Evolutionary conservation across 2,888 invertebrate species (phyloP).

Genomic region (Drosophila austrosaltans): DNA sequence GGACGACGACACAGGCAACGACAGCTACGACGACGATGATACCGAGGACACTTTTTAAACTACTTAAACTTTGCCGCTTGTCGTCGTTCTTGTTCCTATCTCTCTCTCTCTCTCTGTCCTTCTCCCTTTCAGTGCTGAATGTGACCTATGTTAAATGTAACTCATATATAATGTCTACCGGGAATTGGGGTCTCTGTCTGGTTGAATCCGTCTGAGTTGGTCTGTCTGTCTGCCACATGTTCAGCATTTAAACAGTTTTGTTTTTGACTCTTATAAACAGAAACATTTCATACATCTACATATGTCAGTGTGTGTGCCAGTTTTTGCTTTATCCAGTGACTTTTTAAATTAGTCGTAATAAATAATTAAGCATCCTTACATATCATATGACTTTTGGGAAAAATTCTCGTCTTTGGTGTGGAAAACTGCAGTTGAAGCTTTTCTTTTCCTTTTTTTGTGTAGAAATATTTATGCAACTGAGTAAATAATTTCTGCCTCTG

Average conservation of each 20-base stretch:
- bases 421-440: conserved; percentile 50
- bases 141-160: conserved; percentile 53
- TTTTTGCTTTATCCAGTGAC: conserved; percentile 50
- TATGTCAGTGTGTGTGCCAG: conserved; percentile 17
- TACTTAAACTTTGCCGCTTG: conserved; percentile 64
- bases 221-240: conserved; percentile 29
- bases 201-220: not conserved
- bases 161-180: conserved; percentile 36
- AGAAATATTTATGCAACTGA: not conserved
- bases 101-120: not conserved
- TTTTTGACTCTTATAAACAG: conserved; percentile 40
- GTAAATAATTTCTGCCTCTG: not conserved
- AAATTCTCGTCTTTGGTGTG: conserved; percentile 6
- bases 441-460: conserved; percentile 22
- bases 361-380: conserved; percentile 66
- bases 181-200: conserved; percentile 9
- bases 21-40: conserved; percentile 15
- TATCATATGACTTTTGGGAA: conserved; percentile 9
- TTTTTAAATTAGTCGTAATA: conserved; percentile 74
- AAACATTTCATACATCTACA: conserved; percentile 29
- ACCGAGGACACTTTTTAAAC: conserved; percentile 68
- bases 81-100: conserved; percentile 28
- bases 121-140: conserved; percentile 20
- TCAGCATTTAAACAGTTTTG: conserved; percentile 50
- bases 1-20: conserved; percentile 7